Percentiles rank a stretch among this genome's conserved stretches.
phyloP scores from a whole-genome alignment of 2,797 vertebrate species.

The Poeciliopsis paucimaculata region DNA sequence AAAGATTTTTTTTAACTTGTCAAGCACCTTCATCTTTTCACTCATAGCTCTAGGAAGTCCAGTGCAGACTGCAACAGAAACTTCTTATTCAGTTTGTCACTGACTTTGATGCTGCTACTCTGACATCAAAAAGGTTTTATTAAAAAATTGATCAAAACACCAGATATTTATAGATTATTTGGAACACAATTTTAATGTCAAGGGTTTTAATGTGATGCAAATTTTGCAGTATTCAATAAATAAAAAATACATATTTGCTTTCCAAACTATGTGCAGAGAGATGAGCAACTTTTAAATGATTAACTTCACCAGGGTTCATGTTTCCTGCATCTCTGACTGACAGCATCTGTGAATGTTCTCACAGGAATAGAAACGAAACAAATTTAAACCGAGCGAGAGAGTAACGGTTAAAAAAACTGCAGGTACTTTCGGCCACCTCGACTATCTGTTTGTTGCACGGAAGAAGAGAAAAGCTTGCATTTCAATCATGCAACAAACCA shows the following conservation, averaged over 20 bases:
- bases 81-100: neutral
- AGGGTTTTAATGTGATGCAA: neutral
- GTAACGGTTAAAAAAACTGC: neutral
- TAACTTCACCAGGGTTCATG: neutral
- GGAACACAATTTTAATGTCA: neutral
- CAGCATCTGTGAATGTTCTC: neutral
- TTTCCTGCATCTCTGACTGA: neutral
- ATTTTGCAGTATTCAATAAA: neutral
- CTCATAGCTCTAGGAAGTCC: neutral
- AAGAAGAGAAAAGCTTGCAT: neutral
- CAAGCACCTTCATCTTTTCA: neutral
- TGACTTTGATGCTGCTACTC: neutral
- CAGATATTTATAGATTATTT: neutral
- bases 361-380: neutral
- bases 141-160: neutral
- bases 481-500: neutral
- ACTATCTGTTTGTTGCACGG: neutral
- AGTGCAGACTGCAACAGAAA: neutral
- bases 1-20: neutral
- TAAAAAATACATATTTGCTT: neutral
- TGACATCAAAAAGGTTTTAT: neutral
- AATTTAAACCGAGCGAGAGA: neutral
- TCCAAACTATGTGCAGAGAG: neutral
- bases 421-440: neutral
- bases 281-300: neutral